These are phyloP conservation scores for Poecilia latipinna DNA, from an alignment of 2,113 vertebrate species.

Conservation along the genomic window DNA sequence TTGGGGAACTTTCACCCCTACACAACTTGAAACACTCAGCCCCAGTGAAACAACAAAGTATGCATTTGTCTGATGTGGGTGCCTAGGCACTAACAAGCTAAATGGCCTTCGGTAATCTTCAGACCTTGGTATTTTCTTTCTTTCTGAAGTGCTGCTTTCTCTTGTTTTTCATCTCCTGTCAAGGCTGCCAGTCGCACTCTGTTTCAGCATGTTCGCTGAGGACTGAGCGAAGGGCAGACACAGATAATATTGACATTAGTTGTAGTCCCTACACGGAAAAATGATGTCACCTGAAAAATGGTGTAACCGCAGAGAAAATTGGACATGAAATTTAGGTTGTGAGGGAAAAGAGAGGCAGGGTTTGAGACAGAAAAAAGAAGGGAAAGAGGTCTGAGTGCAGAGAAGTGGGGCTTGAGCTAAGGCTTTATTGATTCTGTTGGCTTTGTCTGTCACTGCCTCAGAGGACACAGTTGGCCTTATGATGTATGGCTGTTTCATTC, in stretches of 20 bases:
- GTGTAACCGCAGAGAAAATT: constrained; percentile 27
- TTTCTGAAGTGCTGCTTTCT: constrained; percentile 41
- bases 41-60: constrained; percentile 51
- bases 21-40: constrained; percentile 50
- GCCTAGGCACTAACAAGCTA: constrained; percentile 67
- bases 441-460: constrained; percentile 68
- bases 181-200: constrained; percentile 67
- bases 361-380: constrained; percentile 29
- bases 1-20: constrained; percentile 53
- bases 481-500: constrained; percentile 68
- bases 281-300: constrained; percentile 54
- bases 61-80: constrained; percentile 62
- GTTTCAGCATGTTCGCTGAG: constrained; percentile 66
- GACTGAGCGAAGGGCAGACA: constrained; percentile 57
- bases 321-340: constrained; percentile 25
- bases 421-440: constrained; percentile 71
- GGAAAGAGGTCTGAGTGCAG: constrained; percentile 43
- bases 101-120: constrained; percentile 71
- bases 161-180: constrained; percentile 56
- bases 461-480: constrained; percentile 66
- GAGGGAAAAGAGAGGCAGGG: constrained; percentile 4
- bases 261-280: constrained; percentile 57
- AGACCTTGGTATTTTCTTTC: constrained; percentile 50
- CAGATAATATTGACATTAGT: constrained; percentile 75
- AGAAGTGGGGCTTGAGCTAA: constrained; percentile 55